Evolutionary conservation across 2,797 vertebrate species (phyloP), one percentile per base, ranked within the genome.

Genomic region (Mormyrus proboscirostris): DNA sequence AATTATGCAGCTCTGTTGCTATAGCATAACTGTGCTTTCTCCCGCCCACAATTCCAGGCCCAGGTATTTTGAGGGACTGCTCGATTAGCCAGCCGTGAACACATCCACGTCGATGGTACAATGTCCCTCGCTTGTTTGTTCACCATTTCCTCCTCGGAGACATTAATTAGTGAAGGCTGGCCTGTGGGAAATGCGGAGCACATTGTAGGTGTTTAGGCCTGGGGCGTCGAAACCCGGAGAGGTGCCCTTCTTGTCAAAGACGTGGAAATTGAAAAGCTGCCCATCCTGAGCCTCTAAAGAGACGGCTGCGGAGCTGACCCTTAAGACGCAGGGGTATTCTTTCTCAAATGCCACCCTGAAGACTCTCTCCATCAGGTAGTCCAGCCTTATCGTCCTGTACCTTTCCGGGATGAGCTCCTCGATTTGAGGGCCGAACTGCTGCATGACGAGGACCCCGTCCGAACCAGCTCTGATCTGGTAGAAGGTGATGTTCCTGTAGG

Each of bases 161-260:
- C 19, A 87, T 96, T 92, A 98, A 88, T 94, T 96, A 2, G 96
- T 93, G 93, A 99, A 98, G 0, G 95, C 73, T 0, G 98, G 98
- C 91, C 93, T 97, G 14, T 91, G 95, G 2, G 91, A 90, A 50
- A 99, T 96, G 47, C 97, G 95, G 50, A 98, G 92, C 38, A 99
- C 97, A 0, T 96, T 97, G 87, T 99, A 99, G 0, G 97, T 99
- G 92, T 99, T 98, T 9, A 99, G 95, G 5, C 98, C 98, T 0
- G 98, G 98, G 1, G 97, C 97, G 0, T 99, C 98, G 38, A 99
- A 99, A 9, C 98, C 98, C 0, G 97, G 95, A 0, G 98, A 98
- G 88, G 97, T 88, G n/a, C 98, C 98, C 4, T 92, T 94, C 90
- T 94, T 94, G 83, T 98, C 95, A 0, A 97, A 95, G 0, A 95